Evolutionary conservation across 2,113 vertebrate species (phyloP), one percentile per base, ranked within the genome.

Genomic region (Cebidichthys violaceus): DNA sequence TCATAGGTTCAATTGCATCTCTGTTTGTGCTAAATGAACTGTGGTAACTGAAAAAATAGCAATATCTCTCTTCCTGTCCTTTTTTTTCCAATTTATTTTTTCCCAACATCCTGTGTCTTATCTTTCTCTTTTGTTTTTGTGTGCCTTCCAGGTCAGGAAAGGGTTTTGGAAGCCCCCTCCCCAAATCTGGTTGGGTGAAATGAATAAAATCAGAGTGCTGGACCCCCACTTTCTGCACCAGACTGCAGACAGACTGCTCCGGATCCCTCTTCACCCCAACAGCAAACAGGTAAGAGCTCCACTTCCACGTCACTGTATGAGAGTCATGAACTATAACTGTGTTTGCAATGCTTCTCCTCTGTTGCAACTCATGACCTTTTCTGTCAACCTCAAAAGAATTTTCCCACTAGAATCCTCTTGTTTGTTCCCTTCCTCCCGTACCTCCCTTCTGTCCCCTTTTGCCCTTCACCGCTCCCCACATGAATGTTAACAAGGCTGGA

Each of bases 141-240:
- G 8, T 77, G 2, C 24, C 15, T 39, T 60, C 13, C 69, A 96
- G 95, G 85, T 90, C 62, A 92, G 79, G 35, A 94, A 93, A 84
- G 98, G 97, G 41, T 99, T 99, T 87, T 99, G 98, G 98, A 99
- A 95, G 59, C 96, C 95, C 33, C 97, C 97, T 20, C 97, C 98
- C 0, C 85, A 97, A 88, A 96, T 98, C 89, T 99, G 97, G 98
- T 92, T 97, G 0, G 97, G 95, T 54, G 89, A 96, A 14, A 87
- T 93, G 0, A 90, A 92, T 82, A 96, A 94, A 80, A 90, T 98
- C 80, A 93, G 97, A 45, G 91, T 99, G 85, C 95, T 99, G 90
- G 97, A 99, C 79, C 98, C 98, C 0, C 94, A 97, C 72, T 98
- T 96, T 85, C 94, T 99, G 93, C 95, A 95, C 59, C 91, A 97